Conservation (phyloP, 2,113 vertebrate genomes). For the Lynx canadensis region DNA sequence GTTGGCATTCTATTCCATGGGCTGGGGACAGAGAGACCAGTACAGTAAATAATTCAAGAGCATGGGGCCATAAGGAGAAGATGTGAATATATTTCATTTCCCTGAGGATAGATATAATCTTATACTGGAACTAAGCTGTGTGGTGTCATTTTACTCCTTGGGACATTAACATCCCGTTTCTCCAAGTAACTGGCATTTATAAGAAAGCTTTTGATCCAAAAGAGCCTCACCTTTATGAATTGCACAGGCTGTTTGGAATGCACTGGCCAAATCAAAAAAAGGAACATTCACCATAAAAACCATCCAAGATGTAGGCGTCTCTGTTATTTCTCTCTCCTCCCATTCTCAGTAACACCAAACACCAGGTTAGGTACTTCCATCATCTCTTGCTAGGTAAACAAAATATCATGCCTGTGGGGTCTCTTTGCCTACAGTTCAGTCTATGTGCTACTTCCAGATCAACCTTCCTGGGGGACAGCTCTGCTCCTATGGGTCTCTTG, state of each 20-base stretch:
- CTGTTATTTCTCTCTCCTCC: neutral
- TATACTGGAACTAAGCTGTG: neutral
- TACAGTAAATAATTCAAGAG: slow-evolving; percentile 61
- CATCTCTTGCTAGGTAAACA: neutral
- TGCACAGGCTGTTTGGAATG: neutral
- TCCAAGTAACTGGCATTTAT: neutral
- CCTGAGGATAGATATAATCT: neutral
- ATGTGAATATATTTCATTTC: slow-evolving; percentile 44
- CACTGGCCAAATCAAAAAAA: neutral
- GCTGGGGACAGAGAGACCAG: slow-evolving; percentile 60
- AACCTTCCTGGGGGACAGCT: neutral
- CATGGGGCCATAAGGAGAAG: neutral
- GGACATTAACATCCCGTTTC: neutral
- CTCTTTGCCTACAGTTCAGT: neutral
- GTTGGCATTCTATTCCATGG: slow-evolving; percentile 42
- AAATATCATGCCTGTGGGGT: neutral
- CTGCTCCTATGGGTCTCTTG: neutral
- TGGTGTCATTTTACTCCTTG: neutral
- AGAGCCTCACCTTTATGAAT: slow-evolving; percentile 23
- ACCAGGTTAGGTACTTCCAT: neutral
- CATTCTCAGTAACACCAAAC: neutral
- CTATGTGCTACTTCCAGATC: neutral
- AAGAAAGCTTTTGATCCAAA: slow-evolving; percentile 16
- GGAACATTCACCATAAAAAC: neutral
- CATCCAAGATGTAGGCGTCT: neutral